Percentiles rank a stretch among this genome's conserved stretches.
Conservation (phyloP, 2,888 invertebrate species). For the Syrista parreyssii region DNA sequence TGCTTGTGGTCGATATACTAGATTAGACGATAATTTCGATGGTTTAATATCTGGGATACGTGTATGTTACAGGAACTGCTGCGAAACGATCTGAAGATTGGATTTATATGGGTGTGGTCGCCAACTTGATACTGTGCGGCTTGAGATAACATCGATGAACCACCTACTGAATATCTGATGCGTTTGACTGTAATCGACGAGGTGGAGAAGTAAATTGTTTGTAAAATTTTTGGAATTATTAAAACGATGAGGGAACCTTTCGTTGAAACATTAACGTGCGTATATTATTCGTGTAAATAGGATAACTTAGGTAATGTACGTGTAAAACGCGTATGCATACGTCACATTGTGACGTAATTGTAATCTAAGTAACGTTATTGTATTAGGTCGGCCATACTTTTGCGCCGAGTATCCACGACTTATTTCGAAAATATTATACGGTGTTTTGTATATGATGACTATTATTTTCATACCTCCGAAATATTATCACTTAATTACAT, state of each 20-base stretch:
- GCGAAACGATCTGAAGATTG: conserved; percentile 47
- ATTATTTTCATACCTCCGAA: conserved; percentile 60
- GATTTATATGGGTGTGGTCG: conserved; percentile 43
- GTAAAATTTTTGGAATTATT: conserved; percentile 52
- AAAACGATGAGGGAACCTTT: conserved; percentile 40
- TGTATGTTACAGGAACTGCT: conserved; percentile 47
- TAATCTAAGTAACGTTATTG: conserved; percentile 33
- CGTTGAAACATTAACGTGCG: conserved; percentile 53
- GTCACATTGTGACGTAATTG: conserved; percentile 21
- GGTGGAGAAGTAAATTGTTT: conserved; percentile 37
- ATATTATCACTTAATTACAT: conserved; percentile 10
- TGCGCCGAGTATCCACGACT: conserved; percentile 27
- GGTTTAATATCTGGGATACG: neutral
- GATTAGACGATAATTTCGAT: neutral
- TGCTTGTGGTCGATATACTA: neutral
- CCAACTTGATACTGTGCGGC: conserved; percentile 47
- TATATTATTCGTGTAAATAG: conserved; percentile 65
- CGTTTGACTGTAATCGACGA: conserved; percentile 42
- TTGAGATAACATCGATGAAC: conserved; percentile 62
- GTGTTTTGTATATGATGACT: conserved; percentile 59
- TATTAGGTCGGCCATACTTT: conserved; percentile 29
- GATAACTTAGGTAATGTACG: conserved; percentile 56
- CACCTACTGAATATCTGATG: conserved; percentile 36
- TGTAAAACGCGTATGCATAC: conserved; percentile 36
- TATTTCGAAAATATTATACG: conserved; percentile 42